A percentile compares a stretch with the other conserved stretches of the same genome.
These are phyloP conservation scores for Chaetoderma sp. DNA, from an alignment of 2,888 invertebrate genomes.

Conservation along the genomic window DNA sequence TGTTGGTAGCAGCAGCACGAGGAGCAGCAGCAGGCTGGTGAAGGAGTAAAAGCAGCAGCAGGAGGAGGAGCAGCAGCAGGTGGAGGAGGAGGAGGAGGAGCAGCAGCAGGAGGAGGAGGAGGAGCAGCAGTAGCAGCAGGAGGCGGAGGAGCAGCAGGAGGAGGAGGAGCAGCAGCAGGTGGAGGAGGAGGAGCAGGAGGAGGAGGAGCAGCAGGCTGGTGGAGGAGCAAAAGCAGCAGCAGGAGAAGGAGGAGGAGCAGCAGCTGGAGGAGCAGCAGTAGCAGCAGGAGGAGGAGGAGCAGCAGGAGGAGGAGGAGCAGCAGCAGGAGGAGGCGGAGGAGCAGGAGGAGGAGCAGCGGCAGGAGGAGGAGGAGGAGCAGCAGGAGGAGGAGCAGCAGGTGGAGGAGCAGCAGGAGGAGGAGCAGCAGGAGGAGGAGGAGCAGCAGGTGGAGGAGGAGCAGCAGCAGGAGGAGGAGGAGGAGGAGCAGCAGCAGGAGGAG, in stretches of 20 bases:
- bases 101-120: too few species aligned
- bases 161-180: too few species aligned
- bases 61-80: too few species aligned
- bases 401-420: background rate
- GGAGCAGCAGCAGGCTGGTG: too few species aligned
- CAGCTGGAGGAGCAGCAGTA: background rate
- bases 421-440: background rate
- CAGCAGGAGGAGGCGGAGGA: background rate
- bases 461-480: background rate
- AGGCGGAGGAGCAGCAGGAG: too few species aligned
- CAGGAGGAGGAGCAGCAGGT: background rate
- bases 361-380: background rate
- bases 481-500: background rate
- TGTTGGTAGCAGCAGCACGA: too few species aligned
- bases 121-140: too few species aligned
- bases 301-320: background rate
- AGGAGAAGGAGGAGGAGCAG: background rate
- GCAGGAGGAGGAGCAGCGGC: background rate
- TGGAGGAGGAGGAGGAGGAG: too few species aligned
- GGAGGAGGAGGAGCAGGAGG: too few species aligned
- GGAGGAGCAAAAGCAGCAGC: too few species aligned
- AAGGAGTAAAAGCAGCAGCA: too few species aligned
- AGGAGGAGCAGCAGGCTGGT: too few species aligned
- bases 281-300: background rate
- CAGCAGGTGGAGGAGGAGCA: background rate